Evolutionary conservation across 2,888 invertebrate species (phyloP).

Genomic region (Rhogogaster chlorosoma): DNA sequence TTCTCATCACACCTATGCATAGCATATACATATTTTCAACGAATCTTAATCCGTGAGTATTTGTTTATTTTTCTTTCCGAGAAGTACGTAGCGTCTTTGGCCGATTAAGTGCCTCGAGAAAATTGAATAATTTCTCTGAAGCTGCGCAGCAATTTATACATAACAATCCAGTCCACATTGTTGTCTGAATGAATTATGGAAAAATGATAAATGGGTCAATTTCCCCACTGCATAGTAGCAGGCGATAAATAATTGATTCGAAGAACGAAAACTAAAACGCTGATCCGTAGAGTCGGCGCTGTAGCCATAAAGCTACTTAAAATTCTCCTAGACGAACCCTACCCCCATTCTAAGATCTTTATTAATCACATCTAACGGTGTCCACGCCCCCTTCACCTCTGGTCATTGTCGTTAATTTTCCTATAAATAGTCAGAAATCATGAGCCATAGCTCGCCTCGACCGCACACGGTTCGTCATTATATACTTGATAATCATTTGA

Average conservation of each 20-base stretch:
- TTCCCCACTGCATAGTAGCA: not conserved
- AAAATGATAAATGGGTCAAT: not conserved
- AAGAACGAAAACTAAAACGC: not conserved
- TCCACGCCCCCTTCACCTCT: not conserved
- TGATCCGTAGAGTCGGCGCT: not conserved
- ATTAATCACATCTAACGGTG: constrained; percentile 31
- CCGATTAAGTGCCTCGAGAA: not conserved
- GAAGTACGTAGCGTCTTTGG: not conserved
- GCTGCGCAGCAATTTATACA: too few relatives aligned
- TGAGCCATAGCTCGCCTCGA: not conserved
- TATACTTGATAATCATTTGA: not conserved
- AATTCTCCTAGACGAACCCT: constrained; percentile 2
- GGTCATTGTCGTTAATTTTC: not conserved
- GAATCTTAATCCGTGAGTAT: not conserved
- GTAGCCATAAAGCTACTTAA: not conserved
- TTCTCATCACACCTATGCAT: not conserved
- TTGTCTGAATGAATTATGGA: not conserved
- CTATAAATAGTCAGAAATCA: constrained; percentile 4
- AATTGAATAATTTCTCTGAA: not conserved
- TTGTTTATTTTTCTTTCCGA: not conserved
- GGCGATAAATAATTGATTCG: not conserved
- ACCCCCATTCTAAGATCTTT: not conserved
- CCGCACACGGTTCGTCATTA: not conserved
- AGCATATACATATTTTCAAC: not conserved
- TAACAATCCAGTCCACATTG: not conserved